A percentile compares a stretch with the other conserved stretches of the same genome.
phyloP scores from a whole-genome alignment of 2,113 vertebrate genomes.

The Redunca redunca region DNA sequence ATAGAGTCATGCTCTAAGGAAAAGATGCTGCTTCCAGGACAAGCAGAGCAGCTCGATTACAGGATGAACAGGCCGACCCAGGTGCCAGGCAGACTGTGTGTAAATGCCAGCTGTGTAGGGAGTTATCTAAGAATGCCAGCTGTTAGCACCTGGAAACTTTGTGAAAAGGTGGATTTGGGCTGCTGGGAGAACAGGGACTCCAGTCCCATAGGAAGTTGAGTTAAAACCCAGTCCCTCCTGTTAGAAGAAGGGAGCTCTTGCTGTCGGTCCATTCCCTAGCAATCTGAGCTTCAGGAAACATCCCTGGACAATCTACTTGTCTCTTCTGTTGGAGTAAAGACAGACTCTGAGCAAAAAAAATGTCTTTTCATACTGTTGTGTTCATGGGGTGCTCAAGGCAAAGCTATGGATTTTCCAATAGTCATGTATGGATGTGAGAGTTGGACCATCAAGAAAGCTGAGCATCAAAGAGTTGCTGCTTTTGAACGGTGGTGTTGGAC shows the following conservation, averaged over 20 bases:
- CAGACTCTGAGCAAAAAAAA: neutral
- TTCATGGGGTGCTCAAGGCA: neutral
- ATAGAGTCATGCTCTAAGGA: neutral
- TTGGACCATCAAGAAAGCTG: neutral
- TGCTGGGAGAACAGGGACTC: neutral
- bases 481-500: neutral
- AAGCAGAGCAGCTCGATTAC: neutral
- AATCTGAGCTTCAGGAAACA: neutral
- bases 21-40: neutral
- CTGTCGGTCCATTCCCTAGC: rapidly evolving
- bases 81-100: neutral
- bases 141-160: neutral
- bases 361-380: neutral
- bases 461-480: neutral
- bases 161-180: neutral
- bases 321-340: neutral
- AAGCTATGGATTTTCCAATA: neutral
- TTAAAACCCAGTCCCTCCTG: neutral
- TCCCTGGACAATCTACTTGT: neutral
- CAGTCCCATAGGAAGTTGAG: neutral
- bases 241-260: neutral
- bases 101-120: neutral
- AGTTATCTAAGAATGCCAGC: neutral
- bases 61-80: neutral
- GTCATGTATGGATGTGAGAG: neutral